Evolutionary conservation across 2,113 vertebrate genomes (phyloP), one percentile per base, ranked within the genome.

Genomic region (Platycercus adscitus): DNA sequence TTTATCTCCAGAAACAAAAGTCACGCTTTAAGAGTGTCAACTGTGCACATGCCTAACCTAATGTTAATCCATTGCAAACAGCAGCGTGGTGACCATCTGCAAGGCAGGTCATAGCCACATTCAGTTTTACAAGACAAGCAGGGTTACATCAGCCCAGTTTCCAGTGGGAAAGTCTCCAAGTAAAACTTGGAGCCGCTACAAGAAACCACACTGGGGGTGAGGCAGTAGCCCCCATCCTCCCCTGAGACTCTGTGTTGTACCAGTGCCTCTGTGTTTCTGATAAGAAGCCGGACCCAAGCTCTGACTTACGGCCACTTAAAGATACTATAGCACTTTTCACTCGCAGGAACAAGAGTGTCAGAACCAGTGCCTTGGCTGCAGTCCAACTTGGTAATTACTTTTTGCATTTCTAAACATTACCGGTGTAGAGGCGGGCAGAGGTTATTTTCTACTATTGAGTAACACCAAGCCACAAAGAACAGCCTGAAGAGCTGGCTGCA

Each of bases 321-420:
- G 91, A 91, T 37, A 60, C 78, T 28, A 4, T 13, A 44, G 78
- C 33, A 21, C 56, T 89, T 91, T 88, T 47, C 69, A 35, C 26
- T 29, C 2, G 2, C 24, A 4, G 75, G 80, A 76, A 9, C 65
- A 58, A 88, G 65, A 56, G 69, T 49, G 84, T 52, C 75, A 39
- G 89, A 53, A 81, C 61, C 18, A 1, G 15, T 23, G 85, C 28
- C 21, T 84, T 96, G 93, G 89, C 93, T 43, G 44, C 41, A 18
- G 69, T 81, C 90, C 95, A 97, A 17, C 75, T 46, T 6, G 14
- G 88, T 70, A 81, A 95, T 95, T 79, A 37, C 83, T 60, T 72
- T 19, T 76, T 18, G 76, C 88, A 53, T 64, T 81, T 53, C 68
- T 53, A 92, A 93, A 89, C 86, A 17, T 13, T 4, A 64, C 64